These are phyloP conservation scores for Planococcus citri DNA, from an alignment of 1,140 invertebrate genomes.

Conservation along the genomic window DNA sequence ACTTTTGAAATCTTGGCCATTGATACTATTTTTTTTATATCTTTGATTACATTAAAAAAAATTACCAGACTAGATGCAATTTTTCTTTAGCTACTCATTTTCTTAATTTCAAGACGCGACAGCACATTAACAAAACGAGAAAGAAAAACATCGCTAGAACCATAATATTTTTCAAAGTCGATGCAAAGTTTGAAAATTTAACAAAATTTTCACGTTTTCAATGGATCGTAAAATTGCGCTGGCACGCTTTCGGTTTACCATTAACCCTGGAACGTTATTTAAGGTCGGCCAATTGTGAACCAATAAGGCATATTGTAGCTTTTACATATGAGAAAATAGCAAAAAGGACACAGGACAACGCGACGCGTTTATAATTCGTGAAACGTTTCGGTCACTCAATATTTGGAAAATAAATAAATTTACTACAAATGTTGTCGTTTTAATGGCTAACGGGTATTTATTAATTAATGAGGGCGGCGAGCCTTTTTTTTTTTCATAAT, in stretches of 20 bases:
- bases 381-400: slow-evolving; percentile 1
- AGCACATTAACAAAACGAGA: no score
- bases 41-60: no score
- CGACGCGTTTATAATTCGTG: neutral
- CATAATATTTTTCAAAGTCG: no score
- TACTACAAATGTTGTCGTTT: neutral
- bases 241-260: neutral
- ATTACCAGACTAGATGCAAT: no score
- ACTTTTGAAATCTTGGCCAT: no score
- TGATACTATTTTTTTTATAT: no score
- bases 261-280: neutral
- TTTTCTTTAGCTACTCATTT: no score
- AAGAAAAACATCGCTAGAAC: no score
- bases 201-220: neutral
- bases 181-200: no score
- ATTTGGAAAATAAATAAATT: slow-evolving; percentile 8
- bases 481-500: slow-evolving; percentile 1
- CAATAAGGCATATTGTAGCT: neutral
- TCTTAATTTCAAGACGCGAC: no score
- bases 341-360: neutral
- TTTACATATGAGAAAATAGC: neutral
- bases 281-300: neutral
- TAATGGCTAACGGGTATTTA: slow-evolving; percentile 6
- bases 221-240: neutral
- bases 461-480: neutral